Evolutionary conservation across 92 coral and sea anemone genomes (phyloP), one percentile per base, ranked within the genome.

Genomic region (Micromussa lordhowensis): DNA sequence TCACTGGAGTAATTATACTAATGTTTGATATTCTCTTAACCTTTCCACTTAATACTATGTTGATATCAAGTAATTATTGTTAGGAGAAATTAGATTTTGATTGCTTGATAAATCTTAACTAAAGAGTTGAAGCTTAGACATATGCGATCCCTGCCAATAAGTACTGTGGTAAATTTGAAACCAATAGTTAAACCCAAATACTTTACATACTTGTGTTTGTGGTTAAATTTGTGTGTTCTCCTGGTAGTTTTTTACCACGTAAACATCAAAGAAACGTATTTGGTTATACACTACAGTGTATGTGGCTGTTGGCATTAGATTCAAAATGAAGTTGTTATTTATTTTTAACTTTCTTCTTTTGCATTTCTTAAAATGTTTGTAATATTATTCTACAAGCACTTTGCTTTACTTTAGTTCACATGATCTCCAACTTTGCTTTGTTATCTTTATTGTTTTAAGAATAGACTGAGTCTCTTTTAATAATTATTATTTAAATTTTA

Each of bases 161-260:
- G 34, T 73, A 26, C 21, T 73, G 24, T 79, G 70, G 28, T 58
- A 12, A 57, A 19, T 22, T 35, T 18, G 12, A 72, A 58, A 79
- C 83, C 83, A 55, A 49, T 44, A 44, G 13, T 55, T 54, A 15
- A 55, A 18, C 34, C 51, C 83, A 79, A 78, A 79, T 30, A 79
- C 9, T 13, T 0, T 15, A 32, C 24, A 64, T 59, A 80, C 72
- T 72, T 58, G 83, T 34, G 17, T 59, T 80, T 80, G 69, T 80
- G 83, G 83, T 21, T 24, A 30, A 79, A 55, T 30, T 22, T 9
- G 18, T 30, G 69, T 29, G 18, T 79, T 44, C 68, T 18, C 57
- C 13, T 55, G 76, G 76, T 71, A 24, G 68, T n/a, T 19, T 58
- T n/a, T 70, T 26, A 70, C 40, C 3, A 30, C 13, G 8, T 31